Evolutionary conservation across 1,140 invertebrate genomes (phyloP), one percentile per base, ranked within the genome.

Genomic region (Scaptomyza hsui): DNA sequence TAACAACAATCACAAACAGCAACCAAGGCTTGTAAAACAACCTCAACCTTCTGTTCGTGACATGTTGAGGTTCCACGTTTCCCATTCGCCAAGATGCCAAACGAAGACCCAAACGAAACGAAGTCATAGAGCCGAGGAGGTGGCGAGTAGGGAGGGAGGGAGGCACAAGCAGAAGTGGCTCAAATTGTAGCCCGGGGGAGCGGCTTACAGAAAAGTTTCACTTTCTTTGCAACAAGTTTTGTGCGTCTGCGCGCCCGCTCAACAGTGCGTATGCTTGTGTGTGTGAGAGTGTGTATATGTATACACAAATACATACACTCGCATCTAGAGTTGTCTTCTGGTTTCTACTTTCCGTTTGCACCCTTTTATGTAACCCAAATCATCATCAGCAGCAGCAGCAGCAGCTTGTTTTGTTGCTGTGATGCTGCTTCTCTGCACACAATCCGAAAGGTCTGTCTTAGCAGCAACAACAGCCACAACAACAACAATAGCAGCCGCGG

Each of bases 351-450:
- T 83, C 83, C 75, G 83, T 78, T 86, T 81, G 83, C 75, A 75
- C 83, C 83, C 83, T 88, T 88, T 88, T 88, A 88, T 88, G 83
- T 88, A 88, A 88, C 83, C 83, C 83, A 88, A 78, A 88, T 88
- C 82, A 68, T 48, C 71, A 29, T 6, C 26, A 29, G 24, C 24
- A 26, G 24, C 24, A 26, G 24, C 24, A 26, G 2, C 19, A 21
- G 7, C 26, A 29, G 26, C 5, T 29, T 29, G 26, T 1, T 29
- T 29, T 5, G 5, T 29, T 42, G 39, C 73, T 65, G 48, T 72
- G 75, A 42, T 55, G 56, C 64, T 75, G 73, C 45, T 51, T 13
- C 71, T 63, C 51, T 71, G 57, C 57, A 56, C 61, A 72, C 56
- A 61, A 62, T 13, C 45, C 49, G 53, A 60, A 55, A 24, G 12